A percentile compares a stretch with the other conserved stretches of the same genome.
phyloP scores from a whole-genome alignment of 2,888 invertebrate genomes.

The Balanococcus diminutus region DNA sequence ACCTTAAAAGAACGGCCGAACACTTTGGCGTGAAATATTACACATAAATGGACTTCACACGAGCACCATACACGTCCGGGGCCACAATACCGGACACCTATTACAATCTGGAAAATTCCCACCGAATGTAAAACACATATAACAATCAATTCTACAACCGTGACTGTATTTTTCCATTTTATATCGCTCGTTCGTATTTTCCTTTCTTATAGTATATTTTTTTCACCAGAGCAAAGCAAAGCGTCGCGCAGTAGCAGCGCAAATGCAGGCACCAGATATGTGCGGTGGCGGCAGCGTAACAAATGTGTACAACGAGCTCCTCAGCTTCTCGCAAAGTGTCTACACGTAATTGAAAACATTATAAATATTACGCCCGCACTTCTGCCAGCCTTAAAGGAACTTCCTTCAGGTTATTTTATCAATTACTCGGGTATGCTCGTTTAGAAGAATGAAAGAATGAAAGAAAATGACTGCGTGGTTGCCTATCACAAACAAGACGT shows the following conservation, averaged over 20 bases:
- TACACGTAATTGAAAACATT: neutral
- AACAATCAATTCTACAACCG: slow-evolving; percentile 37
- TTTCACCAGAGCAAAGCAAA: neutral
- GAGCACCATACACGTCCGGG: slow-evolving; percentile 3
- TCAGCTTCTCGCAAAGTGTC: neutral
- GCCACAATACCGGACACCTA: neutral
- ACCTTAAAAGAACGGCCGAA: neutral
- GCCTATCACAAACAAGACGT: too few relatives aligned
- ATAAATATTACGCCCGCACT: neutral
- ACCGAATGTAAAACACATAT: slow-evolving; percentile 17
- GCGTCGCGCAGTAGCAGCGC: neutral
- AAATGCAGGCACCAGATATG: too few relatives aligned
- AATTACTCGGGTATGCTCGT: neutral
- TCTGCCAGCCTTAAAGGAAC: neutral
- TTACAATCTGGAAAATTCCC: slow-evolving; percentile 34
- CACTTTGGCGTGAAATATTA: slow-evolving; percentile 30
- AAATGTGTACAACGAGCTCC: neutral
- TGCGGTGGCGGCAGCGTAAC: neutral
- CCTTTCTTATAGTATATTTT: neutral
- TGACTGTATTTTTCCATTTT: neutral
- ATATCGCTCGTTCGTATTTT: slow-evolving; percentile 4
- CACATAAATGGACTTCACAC: slow-evolving; percentile 40
- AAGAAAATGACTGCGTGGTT: neutral
- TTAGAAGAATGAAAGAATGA: neutral
- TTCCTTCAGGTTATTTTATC: neutral